Base-by-base conservation (phyloP, 1,140 invertebrate species). In the Mamestra configurata region DNA sequence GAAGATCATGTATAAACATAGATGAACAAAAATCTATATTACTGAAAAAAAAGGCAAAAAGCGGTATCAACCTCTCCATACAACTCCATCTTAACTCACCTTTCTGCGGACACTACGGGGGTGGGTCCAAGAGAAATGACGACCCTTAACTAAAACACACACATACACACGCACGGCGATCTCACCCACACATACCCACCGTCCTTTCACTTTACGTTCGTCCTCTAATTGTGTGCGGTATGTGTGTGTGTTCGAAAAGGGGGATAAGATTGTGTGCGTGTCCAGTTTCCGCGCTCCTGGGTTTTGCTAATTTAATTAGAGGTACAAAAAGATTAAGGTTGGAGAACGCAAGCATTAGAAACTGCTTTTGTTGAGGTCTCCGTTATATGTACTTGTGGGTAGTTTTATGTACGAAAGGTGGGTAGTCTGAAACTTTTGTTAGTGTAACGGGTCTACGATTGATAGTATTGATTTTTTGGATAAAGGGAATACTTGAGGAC, bases 221-320 rank as follows among this genome's bases (percentile, higher is more conserved):
- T 68, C 83, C 78, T 86, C 86, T 86, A 76, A 61, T 76, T 76
- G 73, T 61, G 73, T 76, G 79, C 85, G 82, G 79, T 76, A 79
- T 84, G 79, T 72, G 79, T 84, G 68, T 88, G 83, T 79, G 82
- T 85, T 77, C 18, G 80, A 85, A 72, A 79, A 83, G 70, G 79
- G 81, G 66, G 24, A 78, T 55, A 81, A 37, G 80, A 61, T 66
- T 82, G 89, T 94, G 89, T 93, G 91, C 79, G 92, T 91, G 93
- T 92, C 92, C 92, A 93, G 90, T 93, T 94, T 94, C 92, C 93
- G 88, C 86, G 88, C 91, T 87, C 86, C 89, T 94, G 92, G 91
- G 93, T 93, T 94, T 94, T 92, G 92, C 91, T 94, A 94, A 94
- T 94, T 94, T 94, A 94, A 94, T 94, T 94, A 94, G 93, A 93